Conservation (phyloP, 2,888 invertebrate species). For the Diadegma fenestrale region DNA sequence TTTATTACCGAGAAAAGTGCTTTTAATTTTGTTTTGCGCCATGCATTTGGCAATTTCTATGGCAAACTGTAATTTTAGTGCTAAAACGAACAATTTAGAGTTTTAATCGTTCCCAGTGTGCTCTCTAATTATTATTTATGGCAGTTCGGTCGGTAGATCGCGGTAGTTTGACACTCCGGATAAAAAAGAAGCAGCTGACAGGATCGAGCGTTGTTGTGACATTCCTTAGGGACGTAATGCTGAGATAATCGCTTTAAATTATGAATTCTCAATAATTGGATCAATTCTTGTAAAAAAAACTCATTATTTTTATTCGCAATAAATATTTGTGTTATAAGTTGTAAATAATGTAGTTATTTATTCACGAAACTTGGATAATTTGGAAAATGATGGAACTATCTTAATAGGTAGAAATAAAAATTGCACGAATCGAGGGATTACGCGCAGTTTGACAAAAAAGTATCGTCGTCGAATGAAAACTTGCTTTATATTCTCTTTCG, state of each 20-base stretch:
- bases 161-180: neutral
- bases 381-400: neutral
- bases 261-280: neutral
- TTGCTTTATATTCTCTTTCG: neutral
- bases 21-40: neutral
- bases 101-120: neutral
- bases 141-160: neutral
- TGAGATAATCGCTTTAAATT: conserved; percentile 5
- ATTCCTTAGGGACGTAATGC: neutral
- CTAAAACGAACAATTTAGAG: neutral
- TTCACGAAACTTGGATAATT: neutral
- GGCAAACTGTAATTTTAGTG: neutral
- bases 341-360: conserved; percentile 9
- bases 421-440: conserved; percentile 36
- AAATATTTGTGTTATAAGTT: neutral
- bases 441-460: conserved; percentile 58
- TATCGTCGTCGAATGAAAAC: conserved; percentile 10
- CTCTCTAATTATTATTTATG: neutral
- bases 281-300: neutral
- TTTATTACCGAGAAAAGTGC: neutral
- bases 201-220: conserved; percentile 12
- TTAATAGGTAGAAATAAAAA: conserved; percentile 26
- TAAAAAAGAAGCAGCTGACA: neutral
- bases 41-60: neutral
- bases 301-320: neutral